Evolutionary conservation across 92 coral and sea anemone genomes (phyloP).

Genomic region (Paramuricea clavata): DNA sequence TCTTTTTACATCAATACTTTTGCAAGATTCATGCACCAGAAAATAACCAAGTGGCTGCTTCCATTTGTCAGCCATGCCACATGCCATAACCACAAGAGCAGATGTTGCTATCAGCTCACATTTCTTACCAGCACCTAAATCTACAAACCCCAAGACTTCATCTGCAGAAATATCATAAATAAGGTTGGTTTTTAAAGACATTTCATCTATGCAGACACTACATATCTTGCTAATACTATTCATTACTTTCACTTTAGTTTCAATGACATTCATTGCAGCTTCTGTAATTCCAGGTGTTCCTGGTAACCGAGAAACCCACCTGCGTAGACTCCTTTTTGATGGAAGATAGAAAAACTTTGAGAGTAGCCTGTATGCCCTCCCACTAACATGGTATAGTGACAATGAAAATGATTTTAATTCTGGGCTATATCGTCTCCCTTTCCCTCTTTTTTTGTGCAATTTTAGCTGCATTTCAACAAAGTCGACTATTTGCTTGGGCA

Average conservation of each 20-base stretch:
- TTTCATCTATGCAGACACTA: background rate
- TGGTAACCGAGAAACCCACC: background rate
- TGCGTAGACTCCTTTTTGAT: background rate
- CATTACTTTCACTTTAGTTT: conserved; percentile 4
- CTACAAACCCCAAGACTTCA: conserved; percentile 15
- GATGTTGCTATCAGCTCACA: background rate
- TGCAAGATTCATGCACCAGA: background rate
- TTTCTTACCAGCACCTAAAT: background rate
- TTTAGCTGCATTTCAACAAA: conserved; percentile 26
- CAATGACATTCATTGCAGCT: background rate
- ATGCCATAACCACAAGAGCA: conserved; percentile 15
- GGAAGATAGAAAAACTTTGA: conserved; percentile 16
- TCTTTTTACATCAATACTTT: background rate
- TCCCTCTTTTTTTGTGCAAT: background rate
- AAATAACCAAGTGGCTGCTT: conserved; percentile 29
- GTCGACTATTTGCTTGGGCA: background rate
- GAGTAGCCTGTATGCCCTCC: conserved; percentile 7
- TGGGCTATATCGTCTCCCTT: conserved; percentile 6
- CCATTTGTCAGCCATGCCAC: conserved; percentile 11
- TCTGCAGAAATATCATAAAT: background rate
- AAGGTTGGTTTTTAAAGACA: background rate
- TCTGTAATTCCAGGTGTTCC: background rate
- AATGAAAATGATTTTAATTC: conserved; percentile 9
- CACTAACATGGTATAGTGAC: conserved; percentile 26
- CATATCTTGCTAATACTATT: background rate